Evolutionary conservation across 2,113 vertebrate genomes (phyloP).

Genomic region (Cryptomyrus ogoouensis): DNA sequence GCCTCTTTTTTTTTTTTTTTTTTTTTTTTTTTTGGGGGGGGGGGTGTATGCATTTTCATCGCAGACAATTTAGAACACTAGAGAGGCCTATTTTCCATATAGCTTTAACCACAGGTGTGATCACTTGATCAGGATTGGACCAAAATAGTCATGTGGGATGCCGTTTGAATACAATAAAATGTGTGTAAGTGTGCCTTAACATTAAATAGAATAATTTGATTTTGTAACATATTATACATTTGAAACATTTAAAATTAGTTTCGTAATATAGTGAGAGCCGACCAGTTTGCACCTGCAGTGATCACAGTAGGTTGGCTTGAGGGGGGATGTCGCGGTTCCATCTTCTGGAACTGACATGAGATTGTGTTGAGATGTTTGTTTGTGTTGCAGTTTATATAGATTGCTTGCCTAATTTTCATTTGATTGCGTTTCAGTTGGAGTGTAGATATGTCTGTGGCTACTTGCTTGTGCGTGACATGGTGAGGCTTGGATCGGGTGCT

Average conservation of each 20-base stretch:
- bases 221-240: neutral
- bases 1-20: no score
- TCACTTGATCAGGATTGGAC: neutral
- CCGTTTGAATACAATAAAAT: neutral
- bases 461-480: neutral
- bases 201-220: neutral
- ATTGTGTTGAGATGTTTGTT: neutral
- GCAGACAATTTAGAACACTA: neutral
- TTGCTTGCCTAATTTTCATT: neutral
- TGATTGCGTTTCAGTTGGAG: neutral
- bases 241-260: neutral
- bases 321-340: rapidly evolving
- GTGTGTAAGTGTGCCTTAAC: neutral
- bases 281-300: neutral
- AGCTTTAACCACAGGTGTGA: neutral
- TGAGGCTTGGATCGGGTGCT: neutral
- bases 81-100: neutral
- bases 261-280: neutral
- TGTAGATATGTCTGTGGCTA: neutral
- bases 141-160: neutral
- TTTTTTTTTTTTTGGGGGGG: no score
- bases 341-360: neutral
- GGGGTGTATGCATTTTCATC: neutral
- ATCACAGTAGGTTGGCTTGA: neutral
- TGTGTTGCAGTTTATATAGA: neutral